Conservation (phyloP, 2,888 invertebrate species). For the Julus scanicus region DNA sequence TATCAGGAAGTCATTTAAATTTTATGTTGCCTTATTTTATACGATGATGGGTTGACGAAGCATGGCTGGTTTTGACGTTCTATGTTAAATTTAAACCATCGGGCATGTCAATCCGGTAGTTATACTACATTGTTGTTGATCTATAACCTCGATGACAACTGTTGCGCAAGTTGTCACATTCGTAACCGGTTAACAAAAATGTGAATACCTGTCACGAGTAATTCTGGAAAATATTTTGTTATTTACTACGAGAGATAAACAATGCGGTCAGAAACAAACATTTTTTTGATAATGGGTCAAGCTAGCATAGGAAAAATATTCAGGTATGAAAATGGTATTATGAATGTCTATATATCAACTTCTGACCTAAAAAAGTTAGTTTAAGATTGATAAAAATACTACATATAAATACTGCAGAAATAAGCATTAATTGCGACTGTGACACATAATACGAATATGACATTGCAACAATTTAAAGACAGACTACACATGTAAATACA, state of each 20-base stretch:
- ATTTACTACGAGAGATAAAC: background rate
- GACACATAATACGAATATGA: too few species aligned
- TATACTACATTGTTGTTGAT: background rate
- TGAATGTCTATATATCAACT: background rate
- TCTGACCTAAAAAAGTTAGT: background rate
- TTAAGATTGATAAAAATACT: background rate
- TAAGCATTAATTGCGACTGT: too few species aligned
- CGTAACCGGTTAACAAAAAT: background rate
- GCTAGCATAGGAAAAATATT: background rate
- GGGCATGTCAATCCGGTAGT: background rate
- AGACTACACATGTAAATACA: too few species aligned
- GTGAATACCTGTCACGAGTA: background rate
- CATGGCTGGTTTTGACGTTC: background rate
- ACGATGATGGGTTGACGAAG: background rate
- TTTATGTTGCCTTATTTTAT: background rate
- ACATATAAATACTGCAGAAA: too few species aligned
- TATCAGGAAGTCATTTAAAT: background rate
- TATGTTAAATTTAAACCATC: background rate
- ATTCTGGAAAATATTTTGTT: background rate
- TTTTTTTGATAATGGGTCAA: background rate
- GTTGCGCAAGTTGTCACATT: background rate
- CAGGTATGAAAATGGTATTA: background rate
- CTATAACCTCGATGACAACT: background rate
- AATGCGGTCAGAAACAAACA: background rate
- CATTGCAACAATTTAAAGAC: too few species aligned